Percentiles rank a stretch among this genome's conserved stretches.
phyloP scores from a whole-genome alignment of 1,140 invertebrate genomes.

The Zaprionus inermis region DNA sequence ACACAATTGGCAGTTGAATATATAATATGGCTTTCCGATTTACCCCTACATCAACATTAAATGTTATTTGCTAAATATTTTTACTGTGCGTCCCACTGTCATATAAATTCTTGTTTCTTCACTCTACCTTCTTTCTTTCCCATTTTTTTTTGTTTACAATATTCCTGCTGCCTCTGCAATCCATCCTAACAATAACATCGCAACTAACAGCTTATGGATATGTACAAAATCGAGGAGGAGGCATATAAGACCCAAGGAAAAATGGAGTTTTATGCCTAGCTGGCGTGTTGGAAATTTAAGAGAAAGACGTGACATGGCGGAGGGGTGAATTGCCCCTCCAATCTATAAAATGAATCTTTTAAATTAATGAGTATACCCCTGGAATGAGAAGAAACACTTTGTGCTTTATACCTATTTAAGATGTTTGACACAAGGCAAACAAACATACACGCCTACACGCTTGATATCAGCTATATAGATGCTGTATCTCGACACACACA shows the following conservation, averaged over 20 bases:
- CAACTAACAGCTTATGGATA: constrained; percentile 93
- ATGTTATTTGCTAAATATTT: constrained; percentile 36
- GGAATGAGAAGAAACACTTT: constrained; percentile 67
- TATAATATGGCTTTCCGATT: constrained; percentile 11
- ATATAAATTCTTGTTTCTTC: constrained; percentile 26
- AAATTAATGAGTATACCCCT: constrained; percentile 29
- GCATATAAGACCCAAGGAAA: constrained; percentile 96
- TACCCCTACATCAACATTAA: constrained; percentile 19
- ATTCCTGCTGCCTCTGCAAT: constrained; percentile 52
- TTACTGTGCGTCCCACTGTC: constrained; percentile 15
- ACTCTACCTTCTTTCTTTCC: constrained; percentile 15
- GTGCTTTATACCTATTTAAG: constrained; percentile 81
- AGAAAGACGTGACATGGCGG: background rate
- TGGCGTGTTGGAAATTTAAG: constrained; percentile 1
- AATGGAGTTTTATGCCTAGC: constrained; percentile 93
- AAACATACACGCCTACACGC: constrained; percentile 1
- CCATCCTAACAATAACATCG: constrained; percentile 1
- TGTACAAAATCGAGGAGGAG: constrained; percentile 97
- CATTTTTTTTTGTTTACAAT: constrained; percentile 7
- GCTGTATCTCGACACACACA: constrained; percentile 7
- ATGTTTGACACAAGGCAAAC: constrained; percentile 32
- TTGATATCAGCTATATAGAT: background rate
- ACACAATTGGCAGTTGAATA: constrained; percentile 17
- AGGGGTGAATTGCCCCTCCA: background rate
- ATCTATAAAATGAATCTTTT: background rate